These are phyloP conservation scores for Drosophila biarmipes DNA, from an alignment of 1,140 invertebrate genomes.

Conservation along the genomic window DNA sequence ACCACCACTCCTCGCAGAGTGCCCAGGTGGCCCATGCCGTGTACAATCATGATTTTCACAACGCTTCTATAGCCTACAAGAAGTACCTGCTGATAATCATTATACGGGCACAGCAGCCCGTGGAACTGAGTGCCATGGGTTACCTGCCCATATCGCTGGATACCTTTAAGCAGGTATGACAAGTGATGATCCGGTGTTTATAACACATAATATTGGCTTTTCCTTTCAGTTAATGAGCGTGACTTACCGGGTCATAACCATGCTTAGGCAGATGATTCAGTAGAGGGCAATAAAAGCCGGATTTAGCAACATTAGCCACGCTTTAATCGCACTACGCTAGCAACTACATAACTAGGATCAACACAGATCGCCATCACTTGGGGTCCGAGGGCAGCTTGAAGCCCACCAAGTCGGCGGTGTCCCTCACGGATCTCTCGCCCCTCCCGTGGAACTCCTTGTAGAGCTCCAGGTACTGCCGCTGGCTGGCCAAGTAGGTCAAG, in stretches of 20 bases:
- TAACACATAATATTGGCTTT: too few species aligned
- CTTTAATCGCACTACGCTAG: slow-evolving; percentile 46
- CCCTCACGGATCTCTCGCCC: slow-evolving; percentile 90
- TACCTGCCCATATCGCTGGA: slow-evolving; percentile 55
- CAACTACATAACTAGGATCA: slow-evolving; percentile 2
- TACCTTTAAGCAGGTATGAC: slow-evolving; percentile 61
- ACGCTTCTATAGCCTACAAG: slow-evolving; percentile 57
- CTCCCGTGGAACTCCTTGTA: slow-evolving; percentile 89
- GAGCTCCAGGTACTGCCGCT: slow-evolving; percentile 89
- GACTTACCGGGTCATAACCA: slow-evolving; percentile 56
- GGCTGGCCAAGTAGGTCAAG: slow-evolving; percentile 89
- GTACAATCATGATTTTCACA: slow-evolving; percentile 55
- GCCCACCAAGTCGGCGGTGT: slow-evolving; percentile 93
- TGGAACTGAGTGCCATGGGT: slow-evolving; percentile 48
- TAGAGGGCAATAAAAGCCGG: slow-evolving; percentile 7
- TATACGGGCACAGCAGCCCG: slow-evolving; percentile 38
- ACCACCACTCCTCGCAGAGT: slow-evolving; percentile 18
- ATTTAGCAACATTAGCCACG: slow-evolving; percentile 16
- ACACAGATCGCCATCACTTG: slow-evolving; percentile 83
- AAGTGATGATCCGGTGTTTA: neutral
- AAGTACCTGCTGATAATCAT: slow-evolving; percentile 57
- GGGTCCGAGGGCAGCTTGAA: slow-evolving; percentile 94
- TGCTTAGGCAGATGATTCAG: slow-evolving; percentile 54
- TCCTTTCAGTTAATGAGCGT: slow-evolving; percentile 57
- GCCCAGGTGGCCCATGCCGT: slow-evolving; percentile 30